phyloP scores from a whole-genome alignment of 1,140 invertebrate genomes.

The Aphelinus atriplicis region DNA sequence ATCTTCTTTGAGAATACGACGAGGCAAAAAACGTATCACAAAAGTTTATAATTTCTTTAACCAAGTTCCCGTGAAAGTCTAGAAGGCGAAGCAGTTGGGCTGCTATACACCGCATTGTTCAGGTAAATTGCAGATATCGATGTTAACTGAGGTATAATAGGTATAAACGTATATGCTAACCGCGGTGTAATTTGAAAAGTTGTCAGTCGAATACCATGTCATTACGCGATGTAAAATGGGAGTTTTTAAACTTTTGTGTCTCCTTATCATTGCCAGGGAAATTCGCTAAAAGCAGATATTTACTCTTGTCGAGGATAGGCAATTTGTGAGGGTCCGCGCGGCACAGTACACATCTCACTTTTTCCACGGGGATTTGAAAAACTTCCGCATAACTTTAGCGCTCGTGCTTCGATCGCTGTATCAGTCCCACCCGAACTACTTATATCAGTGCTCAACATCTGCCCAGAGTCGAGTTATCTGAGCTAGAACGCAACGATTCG shows the following conservation, averaged over 20 bases:
- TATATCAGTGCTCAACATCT: too few species aligned
- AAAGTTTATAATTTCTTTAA: too few species aligned
- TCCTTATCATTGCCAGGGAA: not conserved
- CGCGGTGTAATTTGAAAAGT: not conserved
- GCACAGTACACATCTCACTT: not conserved
- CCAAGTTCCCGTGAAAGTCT: not conserved
- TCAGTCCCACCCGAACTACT: too few species aligned
- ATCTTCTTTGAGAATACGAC: too few species aligned
- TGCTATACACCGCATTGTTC: not conserved
- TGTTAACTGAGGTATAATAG: not conserved
- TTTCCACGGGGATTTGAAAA: too few species aligned
- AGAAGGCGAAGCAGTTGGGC: not conserved
- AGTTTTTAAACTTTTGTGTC: not conserved
- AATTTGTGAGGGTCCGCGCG: not conserved
- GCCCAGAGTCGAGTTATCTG: too few species aligned
- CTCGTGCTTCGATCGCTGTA: too few species aligned
- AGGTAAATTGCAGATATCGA: conserved; percentile 13
- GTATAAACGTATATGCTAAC: not conserved
- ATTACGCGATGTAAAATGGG: not conserved
- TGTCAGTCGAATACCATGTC: conserved; percentile 1
- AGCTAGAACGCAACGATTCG: too few species aligned
- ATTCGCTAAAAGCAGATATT: not conserved
- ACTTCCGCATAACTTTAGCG: too few species aligned
- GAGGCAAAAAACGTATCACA: too few species aligned
- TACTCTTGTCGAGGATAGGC: not conserved